These are phyloP conservation scores for Eutolmus rufibarbis DNA, from an alignment of 2,888 invertebrate genomes.

Conservation along the genomic window DNA sequence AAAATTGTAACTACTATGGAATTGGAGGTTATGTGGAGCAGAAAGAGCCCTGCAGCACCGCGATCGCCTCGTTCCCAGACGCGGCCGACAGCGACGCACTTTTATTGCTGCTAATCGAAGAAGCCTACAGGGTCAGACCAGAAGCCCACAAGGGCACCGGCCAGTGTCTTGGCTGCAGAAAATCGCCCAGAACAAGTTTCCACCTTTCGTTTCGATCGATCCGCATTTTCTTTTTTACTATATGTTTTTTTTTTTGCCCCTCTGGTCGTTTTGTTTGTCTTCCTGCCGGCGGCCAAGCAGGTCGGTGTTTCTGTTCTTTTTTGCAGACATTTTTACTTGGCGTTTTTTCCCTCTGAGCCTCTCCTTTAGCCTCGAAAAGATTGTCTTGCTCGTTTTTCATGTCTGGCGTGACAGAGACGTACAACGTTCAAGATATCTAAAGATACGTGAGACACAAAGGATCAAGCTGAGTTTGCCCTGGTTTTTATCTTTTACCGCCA, in stretches of 20 bases:
- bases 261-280: not conserved
- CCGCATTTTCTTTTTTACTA: not conserved
- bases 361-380: not conserved
- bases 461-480: constrained; percentile 15
- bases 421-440: constrained; percentile 1
- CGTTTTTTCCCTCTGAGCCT: not conserved
- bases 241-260: not conserved
- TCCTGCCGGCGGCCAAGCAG: not conserved
- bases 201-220: constrained; percentile 14
- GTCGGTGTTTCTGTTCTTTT: not conserved
- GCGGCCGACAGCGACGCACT: not conserved
- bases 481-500: not conserved
- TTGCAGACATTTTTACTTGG: not conserved
- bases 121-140: constrained; percentile 33
- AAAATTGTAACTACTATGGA: not conserved
- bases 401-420: constrained; percentile 2
- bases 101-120: constrained; percentile 18
- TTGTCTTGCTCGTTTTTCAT: constrained; percentile 2
- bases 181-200: constrained; percentile 21
- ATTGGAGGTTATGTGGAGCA: not conserved
- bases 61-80: not conserved
- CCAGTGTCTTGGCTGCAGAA: not conserved
- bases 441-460: not conserved
- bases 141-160: constrained; percentile 22
- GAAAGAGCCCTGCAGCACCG: not conserved